A percentile compares a stretch with the other conserved stretches of the same genome.
phyloP scores from a whole-genome alignment of 2,888 invertebrate species.

The Andrena trimmerana region DNA sequence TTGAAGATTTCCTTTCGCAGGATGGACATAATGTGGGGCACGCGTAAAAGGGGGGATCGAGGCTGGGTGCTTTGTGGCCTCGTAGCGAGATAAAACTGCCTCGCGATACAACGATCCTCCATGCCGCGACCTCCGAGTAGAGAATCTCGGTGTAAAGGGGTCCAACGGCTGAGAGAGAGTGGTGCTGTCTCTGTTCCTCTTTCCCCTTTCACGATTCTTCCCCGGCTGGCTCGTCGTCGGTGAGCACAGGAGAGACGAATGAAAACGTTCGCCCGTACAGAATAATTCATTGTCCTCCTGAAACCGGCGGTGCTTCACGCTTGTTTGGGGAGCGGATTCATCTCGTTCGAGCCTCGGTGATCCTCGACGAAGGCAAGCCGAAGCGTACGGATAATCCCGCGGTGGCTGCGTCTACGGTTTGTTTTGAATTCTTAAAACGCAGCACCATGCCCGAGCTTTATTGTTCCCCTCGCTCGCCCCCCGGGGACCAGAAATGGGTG shows the following conservation, averaged over 20 bases:
- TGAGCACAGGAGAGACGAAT: constrained; percentile 72
- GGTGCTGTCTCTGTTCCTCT: constrained; percentile 55
- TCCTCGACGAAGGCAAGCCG: constrained; percentile 51
- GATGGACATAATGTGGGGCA: constrained; percentile 57
- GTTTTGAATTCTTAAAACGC: constrained; percentile 66
- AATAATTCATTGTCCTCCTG: constrained; percentile 80
- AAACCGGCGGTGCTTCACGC: constrained; percentile 75
- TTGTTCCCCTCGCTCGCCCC: constrained; percentile 32
- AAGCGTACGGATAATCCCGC: constrained; percentile 61
- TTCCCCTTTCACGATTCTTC: constrained; percentile 55
- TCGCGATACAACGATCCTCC: constrained; percentile 64
- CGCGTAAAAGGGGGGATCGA: constrained; percentile 23
- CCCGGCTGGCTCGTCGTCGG: constrained; percentile 35
- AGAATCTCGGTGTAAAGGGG: constrained; percentile 37
- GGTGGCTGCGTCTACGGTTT: constrained; percentile 54
- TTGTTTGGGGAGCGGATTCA: constrained; percentile 75
- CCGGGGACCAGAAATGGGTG: neutral
- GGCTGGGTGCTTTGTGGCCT: constrained; percentile 43
- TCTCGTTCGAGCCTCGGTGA: constrained; percentile 62
- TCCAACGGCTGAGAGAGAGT: neutral
- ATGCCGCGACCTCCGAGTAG: constrained; percentile 38
- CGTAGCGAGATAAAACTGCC: constrained; percentile 70
- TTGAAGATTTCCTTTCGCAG: constrained; percentile 60
- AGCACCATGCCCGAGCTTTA: constrained; percentile 31
- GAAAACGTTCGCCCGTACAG: constrained; percentile 80